Conservation (phyloP, 2,888 invertebrate genomes). For the Synanthedon andrenaeformis region DNA sequence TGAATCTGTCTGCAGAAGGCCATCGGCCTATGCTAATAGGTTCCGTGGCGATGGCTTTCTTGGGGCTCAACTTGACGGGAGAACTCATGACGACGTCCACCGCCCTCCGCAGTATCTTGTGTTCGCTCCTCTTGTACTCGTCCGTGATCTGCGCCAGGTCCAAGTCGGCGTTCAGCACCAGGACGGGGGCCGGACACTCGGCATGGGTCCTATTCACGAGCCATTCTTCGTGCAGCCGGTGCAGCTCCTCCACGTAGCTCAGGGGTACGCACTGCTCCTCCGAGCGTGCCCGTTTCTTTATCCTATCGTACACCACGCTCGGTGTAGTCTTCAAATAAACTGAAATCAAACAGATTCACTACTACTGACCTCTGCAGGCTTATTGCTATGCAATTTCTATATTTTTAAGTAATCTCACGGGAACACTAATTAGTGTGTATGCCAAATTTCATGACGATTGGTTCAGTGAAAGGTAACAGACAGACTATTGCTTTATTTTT, state of each 20-base stretch:
- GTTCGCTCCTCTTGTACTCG: slow-evolving; percentile 75
- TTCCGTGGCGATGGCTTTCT: slow-evolving; percentile 50
- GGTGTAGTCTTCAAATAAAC: slow-evolving; percentile 78
- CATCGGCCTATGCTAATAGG: slow-evolving; percentile 52
- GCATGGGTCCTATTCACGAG: slow-evolving; percentile 70
- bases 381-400: too few relatives aligned
- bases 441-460: too few relatives aligned
- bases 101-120: slow-evolving; percentile 55
- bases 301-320: slow-evolving; percentile 76
- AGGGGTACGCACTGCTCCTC: slow-evolving; percentile 86
- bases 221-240: slow-evolving; percentile 82
- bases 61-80: slow-evolving; percentile 56
- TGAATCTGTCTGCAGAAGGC: too few relatives aligned
- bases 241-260: slow-evolving; percentile 83
- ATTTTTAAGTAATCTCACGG: too few relatives aligned
- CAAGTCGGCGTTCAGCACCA: slow-evolving; percentile 77
- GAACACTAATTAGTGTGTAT: too few relatives aligned
- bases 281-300: slow-evolving; percentile 79
- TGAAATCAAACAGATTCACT: slow-evolving; percentile 30
- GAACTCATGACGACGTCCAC: slow-evolving; percentile 63
- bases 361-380: not conserved
- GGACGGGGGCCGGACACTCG: slow-evolving; percentile 75
- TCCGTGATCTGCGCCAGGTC: slow-evolving; percentile 74
- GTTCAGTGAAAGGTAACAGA: too few relatives aligned
- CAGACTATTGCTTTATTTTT: too few relatives aligned